A percentile compares a stretch with the other conserved stretches of the same genome.
phyloP scores from a whole-genome alignment of 64 coral and sea anemone species.

The Trachythela sp. region DNA sequence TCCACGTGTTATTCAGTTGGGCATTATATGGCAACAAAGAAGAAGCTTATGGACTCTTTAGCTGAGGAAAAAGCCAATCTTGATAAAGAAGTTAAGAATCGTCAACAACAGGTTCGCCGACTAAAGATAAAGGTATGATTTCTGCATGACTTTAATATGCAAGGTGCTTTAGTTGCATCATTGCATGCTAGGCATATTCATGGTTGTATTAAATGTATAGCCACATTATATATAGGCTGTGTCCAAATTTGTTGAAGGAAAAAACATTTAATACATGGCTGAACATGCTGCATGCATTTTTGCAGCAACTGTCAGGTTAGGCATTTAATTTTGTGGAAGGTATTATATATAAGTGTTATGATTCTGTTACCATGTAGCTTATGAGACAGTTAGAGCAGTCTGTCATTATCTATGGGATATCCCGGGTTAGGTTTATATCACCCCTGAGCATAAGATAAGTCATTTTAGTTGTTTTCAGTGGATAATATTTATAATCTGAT shows the following conservation, averaged over 20 bases:
- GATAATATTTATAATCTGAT: neutral
- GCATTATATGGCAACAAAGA: constrained; percentile 25
- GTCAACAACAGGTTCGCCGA: constrained; percentile 27
- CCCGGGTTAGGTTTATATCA: neutral
- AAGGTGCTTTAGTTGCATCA: neutral
- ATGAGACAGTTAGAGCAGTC: too few relatives aligned
- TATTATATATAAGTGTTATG: too few relatives aligned
- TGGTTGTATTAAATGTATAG: too few relatives aligned
- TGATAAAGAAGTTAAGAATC: constrained; percentile 11
- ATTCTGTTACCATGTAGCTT: too few relatives aligned
- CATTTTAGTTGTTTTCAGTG: neutral
- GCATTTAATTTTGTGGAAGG: too few relatives aligned
- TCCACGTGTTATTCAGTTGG: constrained; percentile 13
- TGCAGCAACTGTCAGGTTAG: too few relatives aligned
- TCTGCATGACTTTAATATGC: neutral
- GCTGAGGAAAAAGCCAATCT: constrained; percentile 32
- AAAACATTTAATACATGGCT: too few relatives aligned
- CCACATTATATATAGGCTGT: too few relatives aligned
- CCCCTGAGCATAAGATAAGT: neutral
- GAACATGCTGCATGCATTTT: too few relatives aligned
- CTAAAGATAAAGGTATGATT: constrained; percentile 29
- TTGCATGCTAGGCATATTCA: too few relatives aligned
- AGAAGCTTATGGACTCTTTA: neutral
- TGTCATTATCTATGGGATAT: too few relatives aligned
- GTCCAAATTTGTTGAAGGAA: too few relatives aligned